phyloP scores from a whole-genome alignment of 2,797 vertebrate genomes.

The Okamejei kenojei region DNA sequence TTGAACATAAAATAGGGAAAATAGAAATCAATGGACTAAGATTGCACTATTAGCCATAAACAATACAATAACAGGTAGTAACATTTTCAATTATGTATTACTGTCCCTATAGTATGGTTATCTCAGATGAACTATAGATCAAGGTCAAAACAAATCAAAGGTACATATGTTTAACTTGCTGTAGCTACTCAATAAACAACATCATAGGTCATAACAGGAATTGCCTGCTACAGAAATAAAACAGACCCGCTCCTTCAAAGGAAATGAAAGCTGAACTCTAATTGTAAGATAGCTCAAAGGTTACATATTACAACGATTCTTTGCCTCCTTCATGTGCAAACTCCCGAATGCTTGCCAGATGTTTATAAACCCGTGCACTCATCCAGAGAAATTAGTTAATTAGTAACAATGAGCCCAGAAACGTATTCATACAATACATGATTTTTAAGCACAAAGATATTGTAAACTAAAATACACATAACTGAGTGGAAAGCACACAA shows the following conservation, averaged over 20 bases:
- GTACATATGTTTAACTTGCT: conserved; percentile 46
- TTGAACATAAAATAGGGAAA: neutral
- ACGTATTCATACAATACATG: no score
- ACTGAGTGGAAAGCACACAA: no score
- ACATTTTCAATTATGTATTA: neutral
- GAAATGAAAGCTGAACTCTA: neutral
- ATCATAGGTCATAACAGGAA: conserved; percentile 43
- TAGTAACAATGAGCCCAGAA: neutral
- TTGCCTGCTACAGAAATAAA: conserved; percentile 22
- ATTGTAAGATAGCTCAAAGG: neutral
- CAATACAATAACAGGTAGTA: neutral
- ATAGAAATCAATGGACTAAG: neutral
- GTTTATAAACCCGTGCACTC: neutral
- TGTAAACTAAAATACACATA: no score
- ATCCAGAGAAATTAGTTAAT: neutral
- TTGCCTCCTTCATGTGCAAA: neutral
- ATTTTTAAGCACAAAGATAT: no score
- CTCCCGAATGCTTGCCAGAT: neutral
- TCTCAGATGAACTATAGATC: conserved; percentile 44
- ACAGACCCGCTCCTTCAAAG: neutral
- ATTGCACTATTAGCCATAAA: neutral
- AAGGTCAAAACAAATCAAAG: conserved; percentile 42
- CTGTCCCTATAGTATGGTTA: no score
- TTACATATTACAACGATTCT: no score
- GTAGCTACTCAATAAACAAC: conserved; percentile 52